A percentile compares a stretch with the other conserved stretches of the same genome.
Conservation (phyloP, 2,888 invertebrate species). For the Scaptomyza reducta region DNA sequence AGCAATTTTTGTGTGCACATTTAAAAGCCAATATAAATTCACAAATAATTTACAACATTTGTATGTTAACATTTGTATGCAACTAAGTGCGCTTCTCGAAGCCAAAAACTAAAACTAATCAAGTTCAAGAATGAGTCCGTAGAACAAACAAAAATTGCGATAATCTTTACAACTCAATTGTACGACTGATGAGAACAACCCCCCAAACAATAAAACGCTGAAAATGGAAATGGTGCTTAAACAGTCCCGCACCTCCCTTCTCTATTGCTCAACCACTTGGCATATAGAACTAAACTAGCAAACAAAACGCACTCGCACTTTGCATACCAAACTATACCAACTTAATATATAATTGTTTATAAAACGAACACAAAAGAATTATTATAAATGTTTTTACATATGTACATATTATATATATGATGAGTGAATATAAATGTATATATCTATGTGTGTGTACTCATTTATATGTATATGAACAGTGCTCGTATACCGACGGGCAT, state of each 20-base stretch:
- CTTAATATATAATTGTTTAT: slow-evolving; percentile 68
- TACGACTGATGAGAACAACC: slow-evolving; percentile 4
- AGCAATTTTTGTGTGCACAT: no score
- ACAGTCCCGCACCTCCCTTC: neutral
- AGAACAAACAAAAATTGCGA: neutral
- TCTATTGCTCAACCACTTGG: no score
- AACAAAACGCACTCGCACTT: slow-evolving; percentile 60
- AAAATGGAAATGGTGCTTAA: slow-evolving; percentile 22
- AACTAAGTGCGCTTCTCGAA: no score
- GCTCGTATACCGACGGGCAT: slow-evolving; percentile 55
- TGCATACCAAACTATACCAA: slow-evolving; percentile 62
- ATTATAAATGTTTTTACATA: slow-evolving; percentile 46
- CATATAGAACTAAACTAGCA: slow-evolving; percentile 11
- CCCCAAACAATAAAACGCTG: slow-evolving; percentile 4
- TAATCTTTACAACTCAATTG: slow-evolving; percentile 9
- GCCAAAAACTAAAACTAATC: neutral
- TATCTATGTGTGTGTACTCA: slow-evolving; percentile 13
- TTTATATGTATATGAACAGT: slow-evolving; percentile 18
- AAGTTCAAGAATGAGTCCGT: slow-evolving; percentile 11
- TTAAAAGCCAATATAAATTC: neutral
- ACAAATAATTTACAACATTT: no score
- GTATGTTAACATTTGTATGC: no score
- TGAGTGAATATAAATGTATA: slow-evolving; percentile 42
- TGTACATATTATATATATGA: slow-evolving; percentile 24
- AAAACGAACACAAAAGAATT: slow-evolving; percentile 68